Evolutionary conservation across 2,113 vertebrate species (phyloP), one percentile per base, ranked within the genome.

Genomic region (Anolis sagrei): DNA sequence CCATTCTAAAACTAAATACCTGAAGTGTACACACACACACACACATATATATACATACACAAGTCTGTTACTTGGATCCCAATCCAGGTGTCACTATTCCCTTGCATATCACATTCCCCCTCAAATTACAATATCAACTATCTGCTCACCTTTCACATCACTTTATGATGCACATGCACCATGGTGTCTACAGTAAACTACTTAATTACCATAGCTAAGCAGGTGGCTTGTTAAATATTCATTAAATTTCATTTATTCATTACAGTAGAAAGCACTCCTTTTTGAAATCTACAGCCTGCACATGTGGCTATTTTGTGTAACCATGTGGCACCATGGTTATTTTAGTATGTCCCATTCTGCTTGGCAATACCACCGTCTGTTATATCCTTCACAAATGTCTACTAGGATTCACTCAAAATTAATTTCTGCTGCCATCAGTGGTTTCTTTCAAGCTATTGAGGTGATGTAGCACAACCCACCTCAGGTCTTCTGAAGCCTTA

Each of bases 201-300:
- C 77, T 86, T 81, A 86, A 86, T 86, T 86, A 86, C 84, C 69
- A 80, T 51, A 49, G 77, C 84, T 80, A 80, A 86, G 84, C 84
- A 86, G 84, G 84, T 86, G 84, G 84, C 78, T 81, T 80, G 77
- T 86, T 80, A 86, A 86, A 86, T 86, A 86, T 86, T 86, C 84
- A 86, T 86, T 74, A 75, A 86, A 86, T 80, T 86, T 86, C 69
- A 86, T 81, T 86, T 86, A 86, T 86, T 86, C 54, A 81, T 86
- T 80, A 66, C 77, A 80, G 70, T 81, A 75, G 77, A 80, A 86
- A 86, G 76, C 77, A 51, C 58, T 86, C 77, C 77, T 86, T 86
- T n/a, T 74, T 86, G 84, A 80, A 86, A 80, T 77, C 84, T 86
- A 77, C 84, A n/a, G n/a, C 23, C 74, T 74, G 78, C 61, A 58